A percentile compares a stretch with the other conserved stretches of the same genome.
phyloP scores from a whole-genome alignment of 2,888 invertebrate genomes.

The Drosophila stalkeri region DNA sequence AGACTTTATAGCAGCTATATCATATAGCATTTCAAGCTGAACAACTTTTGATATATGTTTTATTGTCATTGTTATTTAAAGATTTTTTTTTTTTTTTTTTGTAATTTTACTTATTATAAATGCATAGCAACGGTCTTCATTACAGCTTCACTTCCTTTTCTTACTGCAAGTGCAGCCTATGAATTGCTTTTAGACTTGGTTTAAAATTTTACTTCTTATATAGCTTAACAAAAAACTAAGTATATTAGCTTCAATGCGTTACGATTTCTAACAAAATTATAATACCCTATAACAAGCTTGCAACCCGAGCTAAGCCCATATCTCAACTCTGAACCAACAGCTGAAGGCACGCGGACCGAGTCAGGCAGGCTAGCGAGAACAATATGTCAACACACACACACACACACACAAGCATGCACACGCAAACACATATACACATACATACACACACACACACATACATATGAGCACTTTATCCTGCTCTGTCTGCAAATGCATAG shows the following conservation, averaged over 20 bases:
- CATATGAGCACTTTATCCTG: slow-evolving; percentile 37
- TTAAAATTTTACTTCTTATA: neutral
- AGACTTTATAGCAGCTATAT: too few species aligned
- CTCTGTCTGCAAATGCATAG: slow-evolving; percentile 58
- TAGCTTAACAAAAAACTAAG: neutral
- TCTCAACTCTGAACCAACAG: slow-evolving; percentile 23
- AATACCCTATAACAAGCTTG: slow-evolving; percentile 4
- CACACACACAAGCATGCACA: neutral
- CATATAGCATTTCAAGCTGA: too few species aligned
- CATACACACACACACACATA: neutral
- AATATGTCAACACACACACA: slow-evolving; percentile 74
- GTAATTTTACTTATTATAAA: too few species aligned
- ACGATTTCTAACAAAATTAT: neutral
- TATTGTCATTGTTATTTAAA: too few species aligned
- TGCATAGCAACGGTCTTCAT: neutral
- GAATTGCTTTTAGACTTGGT: neutral
- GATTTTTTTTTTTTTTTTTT: too few species aligned
- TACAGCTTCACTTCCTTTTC: neutral
- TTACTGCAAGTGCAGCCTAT: neutral
- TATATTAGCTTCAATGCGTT: neutral
- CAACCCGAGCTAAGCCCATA: slow-evolving; percentile 6
- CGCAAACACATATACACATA: neutral
- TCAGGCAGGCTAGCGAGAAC: slow-evolving; percentile 47
- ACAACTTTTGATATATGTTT: too few species aligned
- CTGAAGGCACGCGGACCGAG: slow-evolving; percentile 14